A percentile compares a stretch with the other conserved stretches of the same genome.
These are phyloP conservation scores for Climacteris rufus DNA, from an alignment of 2,113 vertebrate genomes.

Conservation along the genomic window DNA sequence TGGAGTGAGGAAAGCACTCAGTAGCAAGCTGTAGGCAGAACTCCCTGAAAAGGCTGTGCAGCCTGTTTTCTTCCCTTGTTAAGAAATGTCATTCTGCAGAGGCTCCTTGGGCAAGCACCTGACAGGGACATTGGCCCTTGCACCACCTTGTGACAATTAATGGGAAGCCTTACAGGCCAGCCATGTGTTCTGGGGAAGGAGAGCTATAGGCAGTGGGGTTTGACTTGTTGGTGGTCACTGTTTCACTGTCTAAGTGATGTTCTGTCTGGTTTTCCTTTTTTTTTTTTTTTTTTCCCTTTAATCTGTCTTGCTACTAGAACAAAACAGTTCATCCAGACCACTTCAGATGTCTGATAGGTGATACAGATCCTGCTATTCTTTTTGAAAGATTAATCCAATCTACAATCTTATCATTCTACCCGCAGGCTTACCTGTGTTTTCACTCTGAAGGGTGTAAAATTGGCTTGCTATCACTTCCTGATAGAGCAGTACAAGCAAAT, in stretches of 20 bases:
- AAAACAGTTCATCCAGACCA: background rate
- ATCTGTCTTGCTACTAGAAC: background rate
- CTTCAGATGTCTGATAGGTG: constrained; percentile 14
- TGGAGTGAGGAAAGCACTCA: background rate
- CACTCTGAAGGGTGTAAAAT: constrained; percentile 34
- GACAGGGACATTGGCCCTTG: background rate
- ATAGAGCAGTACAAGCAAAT: constrained; percentile 17
- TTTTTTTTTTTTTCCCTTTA: background rate
- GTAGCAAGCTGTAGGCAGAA: background rate
- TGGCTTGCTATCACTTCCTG: background rate
- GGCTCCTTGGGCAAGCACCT: fast-evolving
- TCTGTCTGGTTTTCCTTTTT: background rate
- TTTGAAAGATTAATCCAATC: constrained; percentile 17
- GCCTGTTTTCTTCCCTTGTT: background rate
- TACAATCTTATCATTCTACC: constrained; percentile 9
- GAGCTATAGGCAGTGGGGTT: background rate
- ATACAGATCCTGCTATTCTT: background rate
- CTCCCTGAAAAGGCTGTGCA: background rate
- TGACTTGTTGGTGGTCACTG: background rate
- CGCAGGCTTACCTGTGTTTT: background rate
- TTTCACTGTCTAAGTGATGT: background rate
- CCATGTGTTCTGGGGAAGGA: background rate
- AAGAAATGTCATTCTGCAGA: background rate
- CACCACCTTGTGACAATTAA: background rate
- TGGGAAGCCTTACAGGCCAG: background rate